Evolutionary conservation across 2,113 vertebrate genomes (phyloP).

Genomic region (Brachirus orientalis): DNA sequence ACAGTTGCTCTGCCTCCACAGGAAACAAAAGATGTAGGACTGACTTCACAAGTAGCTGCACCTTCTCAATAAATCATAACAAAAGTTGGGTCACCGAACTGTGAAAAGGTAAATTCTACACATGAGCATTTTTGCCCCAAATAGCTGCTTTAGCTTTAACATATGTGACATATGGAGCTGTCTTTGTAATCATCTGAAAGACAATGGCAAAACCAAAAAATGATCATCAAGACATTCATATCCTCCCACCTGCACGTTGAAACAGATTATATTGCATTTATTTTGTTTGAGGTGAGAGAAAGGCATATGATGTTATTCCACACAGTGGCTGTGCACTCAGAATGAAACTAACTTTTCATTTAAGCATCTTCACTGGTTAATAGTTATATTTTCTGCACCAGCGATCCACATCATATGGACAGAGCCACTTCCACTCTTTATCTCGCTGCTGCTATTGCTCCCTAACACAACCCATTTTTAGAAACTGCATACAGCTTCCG

Average conservation of each 20-base stretch:
- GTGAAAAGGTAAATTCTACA: constrained; percentile 30
- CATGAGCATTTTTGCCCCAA: constrained; percentile 5
- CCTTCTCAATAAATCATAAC: constrained; percentile 57
- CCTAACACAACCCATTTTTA: constrained; percentile 51
- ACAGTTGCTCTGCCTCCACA: not conserved
- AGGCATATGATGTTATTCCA: constrained; percentile 33
- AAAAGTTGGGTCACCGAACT: constrained; percentile 21
- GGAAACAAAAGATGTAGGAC: constrained; percentile 26
- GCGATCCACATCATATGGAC: constrained; percentile 55
- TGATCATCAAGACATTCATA: not conserved
- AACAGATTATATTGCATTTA: not conserved
- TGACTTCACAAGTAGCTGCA: constrained; percentile 25
- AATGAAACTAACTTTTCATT: constrained; percentile 58
- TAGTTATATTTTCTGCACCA: constrained; percentile 68
- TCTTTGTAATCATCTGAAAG: too few species aligned
- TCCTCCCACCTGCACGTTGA: not conserved
- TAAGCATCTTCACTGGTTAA: constrained; percentile 54
- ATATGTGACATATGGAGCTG: too few species aligned
- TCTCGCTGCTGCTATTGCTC: constrained; percentile 25
- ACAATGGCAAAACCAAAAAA: constrained; percentile 5
- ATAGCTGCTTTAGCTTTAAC: constrained; percentile 3
- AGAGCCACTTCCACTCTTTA: constrained; percentile 36
- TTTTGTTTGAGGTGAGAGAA: not conserved
- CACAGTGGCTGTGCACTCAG: constrained; percentile 25
- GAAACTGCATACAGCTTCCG: constrained; percentile 42